phyloP scores from a whole-genome alignment of 92 coral and sea anemone genomes.

The Epizoanthus ramosus region DNA sequence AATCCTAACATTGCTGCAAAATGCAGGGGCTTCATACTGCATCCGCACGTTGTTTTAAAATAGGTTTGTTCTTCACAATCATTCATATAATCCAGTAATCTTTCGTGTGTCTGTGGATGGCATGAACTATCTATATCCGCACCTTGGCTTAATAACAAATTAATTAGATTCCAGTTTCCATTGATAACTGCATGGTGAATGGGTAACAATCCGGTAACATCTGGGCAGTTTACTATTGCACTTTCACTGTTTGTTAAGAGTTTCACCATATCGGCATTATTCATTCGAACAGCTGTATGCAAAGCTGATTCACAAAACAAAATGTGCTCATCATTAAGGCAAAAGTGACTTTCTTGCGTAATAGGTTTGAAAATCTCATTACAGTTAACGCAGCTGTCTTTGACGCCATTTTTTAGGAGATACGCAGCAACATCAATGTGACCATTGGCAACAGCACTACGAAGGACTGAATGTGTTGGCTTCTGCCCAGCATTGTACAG shows the following conservation, averaged over 20 bases:
- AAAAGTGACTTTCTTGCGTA: too few species aligned
- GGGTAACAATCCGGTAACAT: not conserved
- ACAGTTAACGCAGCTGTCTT: not conserved
- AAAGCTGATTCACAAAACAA: not conserved
- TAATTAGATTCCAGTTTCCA: not conserved
- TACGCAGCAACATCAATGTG: constrained; percentile 14
- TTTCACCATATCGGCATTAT: not conserved
- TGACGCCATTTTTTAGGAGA: not conserved
- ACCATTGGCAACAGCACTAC: not conserved
- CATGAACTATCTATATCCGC: not conserved
- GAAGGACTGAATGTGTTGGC: not conserved
- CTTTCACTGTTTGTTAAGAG: not conserved
- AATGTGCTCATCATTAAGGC: not conserved
- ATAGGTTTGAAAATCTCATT: not conserved
- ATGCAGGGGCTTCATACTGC: constrained; percentile 6
- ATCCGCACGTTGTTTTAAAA: not conserved
- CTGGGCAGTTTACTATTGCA: not conserved
- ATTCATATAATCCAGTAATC: not conserved
- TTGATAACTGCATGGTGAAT: constrained; percentile 5
- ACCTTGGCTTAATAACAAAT: not conserved
- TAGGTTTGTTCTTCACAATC: not conserved
- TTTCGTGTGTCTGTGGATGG: not conserved
- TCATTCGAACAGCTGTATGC: constrained; percentile 4
- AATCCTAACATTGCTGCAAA: not conserved
- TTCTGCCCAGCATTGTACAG: constrained; percentile 14